Evolutionary conservation across 2,888 invertebrate genomes (phyloP), one percentile per base, ranked within the genome.

Genomic region (Chelonus formosanus): DNA sequence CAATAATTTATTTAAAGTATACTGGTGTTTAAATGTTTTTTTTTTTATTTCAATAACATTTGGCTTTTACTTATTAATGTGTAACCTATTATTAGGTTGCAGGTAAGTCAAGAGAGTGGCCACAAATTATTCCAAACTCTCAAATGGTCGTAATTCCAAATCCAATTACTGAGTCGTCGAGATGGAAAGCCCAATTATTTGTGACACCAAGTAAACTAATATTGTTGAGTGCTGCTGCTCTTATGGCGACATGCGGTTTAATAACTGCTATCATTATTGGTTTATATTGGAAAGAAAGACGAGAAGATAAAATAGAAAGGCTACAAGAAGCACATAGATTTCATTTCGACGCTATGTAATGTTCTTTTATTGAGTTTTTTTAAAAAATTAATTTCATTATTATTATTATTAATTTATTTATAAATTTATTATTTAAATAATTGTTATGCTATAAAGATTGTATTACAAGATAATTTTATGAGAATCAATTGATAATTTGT

Each of bases 71-170:
- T n/a, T n/a, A 53, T 55, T 43, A 54, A 40, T 52, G 3, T 3
- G 36, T 10, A 32, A 8, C 43, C 43, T 58, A 31, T 8, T 47
- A 47, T 47, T 8, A 78, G 85, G 82, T 77, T 3, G 76, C 76
- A 3, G 78, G 78, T 58, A 74, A 78, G 76, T 89, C 87, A 0
- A 90, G 90, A 72, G 90, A 89, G 66, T 97, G 95, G 94, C 91
- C 92, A 0, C 96, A 96, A 83, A 91, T 97, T 61, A 98, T 99
- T 80, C 98, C 98, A 0, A 98, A 99, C 81, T 97, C 98, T 0
- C 98, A 99, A 85, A 92, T 99, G 84, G 94, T 98, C 44, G 93
- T 99, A 0, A 94, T 98, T 68, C 98, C 98, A 2, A 89, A 90
- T 79, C 96, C 95, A 4, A 88, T 90, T 0, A 86, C 88, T 69